Base-by-base conservation (phyloP, 2,888 invertebrate genomes). In the Agrilus cyanescens region DNA sequence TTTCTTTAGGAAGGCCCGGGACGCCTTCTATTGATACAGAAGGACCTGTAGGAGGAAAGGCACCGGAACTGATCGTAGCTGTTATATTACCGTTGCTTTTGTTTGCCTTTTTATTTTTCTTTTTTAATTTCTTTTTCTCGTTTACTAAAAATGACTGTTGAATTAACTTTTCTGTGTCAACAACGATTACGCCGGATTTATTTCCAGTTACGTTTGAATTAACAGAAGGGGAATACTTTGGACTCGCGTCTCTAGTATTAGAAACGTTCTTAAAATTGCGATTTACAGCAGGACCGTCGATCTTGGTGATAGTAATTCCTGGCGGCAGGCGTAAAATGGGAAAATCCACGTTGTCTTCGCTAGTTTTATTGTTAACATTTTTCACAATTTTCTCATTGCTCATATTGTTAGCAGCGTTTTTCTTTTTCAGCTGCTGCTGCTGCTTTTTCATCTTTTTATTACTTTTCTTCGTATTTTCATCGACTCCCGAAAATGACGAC, bases 141-240 rank as follows among this genome's bases (percentile, higher is more conserved):
- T 53, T 57, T 13, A 53, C 51, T 8, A 52, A 45, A 34, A 52
- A 46, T 30, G 53, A 49, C 39, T 62, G 57, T 43, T 73, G 70
- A 43, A 73, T 73, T 38, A 75, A 57, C 50, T 73, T 72, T 49
- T 74, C 75, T 3, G 76, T 76, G 51, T 76, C 76, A 1, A 77
- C 76, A 0, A 76, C 75, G 40, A 77, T 76, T 2, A 76, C 75
- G 38, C 74, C 74, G 2, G 73, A 72, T 49, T 70, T 70, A 40
- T 63, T 66, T 2, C 59, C 62, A 32, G 67, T 66, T 3, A 67
- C 55, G 38, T 46, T 51, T 37, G 48, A 18, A 40, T 35, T 44
- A 12, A 25, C 2, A 6, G 25, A 25, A 41, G 44, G 31, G 12
- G 38, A 14, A 38, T 46, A 40, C 47, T 51, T 25, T 45, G 32